Percentiles rank a stretch among this genome's conserved stretches.
Conservation (phyloP, 2,888 invertebrate genomes). For the Proisotoma minuta region DNA sequence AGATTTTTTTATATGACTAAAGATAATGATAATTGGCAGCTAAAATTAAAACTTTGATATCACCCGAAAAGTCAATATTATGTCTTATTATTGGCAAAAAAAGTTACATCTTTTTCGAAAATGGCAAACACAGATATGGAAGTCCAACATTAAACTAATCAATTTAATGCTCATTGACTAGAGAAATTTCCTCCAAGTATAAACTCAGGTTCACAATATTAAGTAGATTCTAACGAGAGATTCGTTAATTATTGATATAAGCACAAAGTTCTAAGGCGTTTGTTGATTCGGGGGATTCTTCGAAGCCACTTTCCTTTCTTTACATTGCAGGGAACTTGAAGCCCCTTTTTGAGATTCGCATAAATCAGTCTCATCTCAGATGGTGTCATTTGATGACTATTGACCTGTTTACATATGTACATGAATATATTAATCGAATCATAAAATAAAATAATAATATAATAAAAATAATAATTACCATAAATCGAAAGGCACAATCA, state of each 20-base stretch:
- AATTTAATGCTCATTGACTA: neutral
- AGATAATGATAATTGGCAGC: too few relatives aligned
- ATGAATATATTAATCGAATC: too few relatives aligned
- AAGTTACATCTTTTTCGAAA: neutral
- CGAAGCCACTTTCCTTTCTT: conserved; percentile 39
- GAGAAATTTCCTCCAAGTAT: neutral
- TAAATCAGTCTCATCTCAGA: conserved; percentile 46
- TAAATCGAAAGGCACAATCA: conserved; percentile 46
- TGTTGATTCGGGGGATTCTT: conserved; percentile 38
- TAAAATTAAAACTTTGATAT: too few relatives aligned
- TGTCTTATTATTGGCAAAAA: neutral
- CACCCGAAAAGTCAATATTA: neutral
- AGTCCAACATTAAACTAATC: neutral
- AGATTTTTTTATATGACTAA: too few relatives aligned
- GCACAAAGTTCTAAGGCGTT: conserved; percentile 38
- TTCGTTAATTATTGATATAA: conserved; percentile 24
- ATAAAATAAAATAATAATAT: neutral
- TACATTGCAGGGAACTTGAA: conserved; percentile 31
- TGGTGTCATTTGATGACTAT: conserved; percentile 47
- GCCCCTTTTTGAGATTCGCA: conserved; percentile 36
- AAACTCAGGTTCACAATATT: neutral
- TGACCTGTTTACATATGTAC: conserved; percentile 37
- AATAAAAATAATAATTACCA: conserved; percentile 36
- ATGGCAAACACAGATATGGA: neutral
- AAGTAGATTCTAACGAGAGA: neutral